phyloP scores from a whole-genome alignment of 2,888 invertebrate species.

The Chaitophorus viminalis region DNA sequence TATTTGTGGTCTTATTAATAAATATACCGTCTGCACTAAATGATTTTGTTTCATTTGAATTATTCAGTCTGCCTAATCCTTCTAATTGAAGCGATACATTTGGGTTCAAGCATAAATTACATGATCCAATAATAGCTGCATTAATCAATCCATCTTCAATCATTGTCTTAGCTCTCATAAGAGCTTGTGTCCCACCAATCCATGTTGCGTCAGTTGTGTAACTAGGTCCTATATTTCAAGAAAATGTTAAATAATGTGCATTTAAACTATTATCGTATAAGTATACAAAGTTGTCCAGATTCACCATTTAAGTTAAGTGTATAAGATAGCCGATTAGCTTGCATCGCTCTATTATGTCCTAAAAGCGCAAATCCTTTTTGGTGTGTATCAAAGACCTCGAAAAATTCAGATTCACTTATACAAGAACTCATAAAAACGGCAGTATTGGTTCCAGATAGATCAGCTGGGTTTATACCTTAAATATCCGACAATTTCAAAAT shows the following conservation, averaged over 20 bases:
- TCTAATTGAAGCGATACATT: slow-evolving; percentile 73
- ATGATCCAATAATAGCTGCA: slow-evolving; percentile 72
- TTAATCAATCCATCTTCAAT: slow-evolving; percentile 69
- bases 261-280: neutral
- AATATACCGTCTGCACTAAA: slow-evolving; percentile 59
- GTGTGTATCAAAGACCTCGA: slow-evolving; percentile 62
- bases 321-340: slow-evolving; percentile 73
- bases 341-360: slow-evolving; percentile 74
- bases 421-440: slow-evolving; percentile 69
- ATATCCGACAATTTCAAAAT: neutral
- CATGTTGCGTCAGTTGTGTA: slow-evolving; percentile 76
- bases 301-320: slow-evolving; percentile 72
- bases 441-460: slow-evolving; percentile 68
- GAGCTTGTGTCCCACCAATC: slow-evolving; percentile 73
- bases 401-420: slow-evolving; percentile 68
- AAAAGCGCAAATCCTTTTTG: slow-evolving; percentile 74
- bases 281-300: neutral
- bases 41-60: slow-evolving; percentile 25
- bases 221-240: slow-evolving; percentile 68
- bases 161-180: slow-evolving; percentile 70
- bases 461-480: slow-evolving; percentile 68
- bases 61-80: slow-evolving; percentile 69
- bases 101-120: slow-evolving; percentile 72
- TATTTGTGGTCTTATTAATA: neutral
- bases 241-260: neutral